Evolutionary conservation across 2,888 invertebrate genomes (phyloP), one percentile per base, ranked within the genome.

Genomic region (Thyatira batis): DNA sequence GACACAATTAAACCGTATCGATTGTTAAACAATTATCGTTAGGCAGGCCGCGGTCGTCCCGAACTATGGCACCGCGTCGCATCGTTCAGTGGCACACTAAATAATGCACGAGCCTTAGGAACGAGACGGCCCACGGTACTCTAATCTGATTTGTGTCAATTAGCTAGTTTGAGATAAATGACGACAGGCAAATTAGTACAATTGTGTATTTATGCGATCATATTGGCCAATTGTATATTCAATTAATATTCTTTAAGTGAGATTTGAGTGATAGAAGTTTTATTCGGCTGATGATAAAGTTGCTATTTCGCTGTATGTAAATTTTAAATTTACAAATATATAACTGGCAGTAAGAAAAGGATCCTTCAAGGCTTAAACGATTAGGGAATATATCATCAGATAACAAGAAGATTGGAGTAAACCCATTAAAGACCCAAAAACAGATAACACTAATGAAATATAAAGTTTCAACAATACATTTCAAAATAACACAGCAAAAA

Each of bases 111-210:
- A 73, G 71, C 50, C 69, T 69, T 70, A 74, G 76, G 71, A 70
- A 69, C 62, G 67, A 63, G 57, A 46, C 61, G 53, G 59, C 55
- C 17, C 39, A 39, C 46, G 60, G 70, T 64, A 67, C 66, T 55
- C 59, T 69, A 65, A 78, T 68, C 73, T 72, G 76, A 82, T 77
- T 77, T 65, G 61, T 65, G 79, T 79, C 84, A 84, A 84, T 84
- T 82, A 81, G 62, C 68, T 56, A 66, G 63, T 67, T 63, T 54
- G 63, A 66, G 64, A 65, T 70, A 60, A 70, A 73, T 69, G 73
- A 57, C 61, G 80, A 82, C 76, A 77, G 76, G 56, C 60, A 64
- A 76, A 75, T 81, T 81, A 79, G 78, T 75, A 65, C 4, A 8
- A 17, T 39, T 46, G 39, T 44, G 51, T 21, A 49, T 43, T 49